phyloP scores from a whole-genome alignment of 2,113 vertebrate species.

The human (Homo sapiens) region DNA sequence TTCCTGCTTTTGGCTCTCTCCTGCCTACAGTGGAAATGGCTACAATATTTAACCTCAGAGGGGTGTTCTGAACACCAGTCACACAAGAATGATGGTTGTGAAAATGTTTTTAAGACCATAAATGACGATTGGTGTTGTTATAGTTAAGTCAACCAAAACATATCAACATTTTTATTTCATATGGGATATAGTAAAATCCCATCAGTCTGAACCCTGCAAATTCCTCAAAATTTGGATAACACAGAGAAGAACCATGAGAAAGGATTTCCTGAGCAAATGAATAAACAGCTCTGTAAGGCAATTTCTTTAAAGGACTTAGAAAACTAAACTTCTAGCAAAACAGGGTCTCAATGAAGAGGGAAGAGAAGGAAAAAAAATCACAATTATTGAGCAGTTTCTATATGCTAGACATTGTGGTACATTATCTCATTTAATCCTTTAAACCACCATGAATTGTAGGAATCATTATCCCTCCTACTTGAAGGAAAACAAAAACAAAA shows the following conservation, averaged over 20 bases:
- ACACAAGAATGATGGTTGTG: background rate
- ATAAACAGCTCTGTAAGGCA: background rate
- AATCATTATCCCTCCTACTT: background rate
- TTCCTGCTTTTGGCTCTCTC: slow-evolving; percentile 38
- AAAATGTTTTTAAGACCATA: slow-evolving; percentile 37
- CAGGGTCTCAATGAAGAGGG: background rate
- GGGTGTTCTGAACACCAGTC: slow-evolving; percentile 30
- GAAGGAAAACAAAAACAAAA: background rate
- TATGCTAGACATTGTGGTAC: background rate
- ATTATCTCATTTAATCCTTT: background rate
- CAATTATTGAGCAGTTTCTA: background rate
- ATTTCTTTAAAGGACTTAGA: background rate
- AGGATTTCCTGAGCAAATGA: slow-evolving; percentile 45
- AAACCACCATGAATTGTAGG: background rate
- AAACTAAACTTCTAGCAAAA: slow-evolving; percentile 50
- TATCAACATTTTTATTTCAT: slow-evolving; percentile 43
- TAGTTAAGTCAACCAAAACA: slow-evolving; percentile 40
- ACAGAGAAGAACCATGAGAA: background rate
- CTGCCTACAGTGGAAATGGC: slow-evolving; percentile 31
- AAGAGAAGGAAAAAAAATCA: background rate
- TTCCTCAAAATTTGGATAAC: slow-evolving; percentile 30
- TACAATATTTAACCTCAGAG: slow-evolving; percentile 57
- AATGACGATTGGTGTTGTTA: slow-evolving; percentile 14
- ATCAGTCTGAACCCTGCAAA: background rate
- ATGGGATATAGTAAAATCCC: background rate